Evolutionary conservation across 2,113 vertebrate species (phyloP), one percentile per base, ranked within the genome.

Genomic region (Scopus umbretta): DNA sequence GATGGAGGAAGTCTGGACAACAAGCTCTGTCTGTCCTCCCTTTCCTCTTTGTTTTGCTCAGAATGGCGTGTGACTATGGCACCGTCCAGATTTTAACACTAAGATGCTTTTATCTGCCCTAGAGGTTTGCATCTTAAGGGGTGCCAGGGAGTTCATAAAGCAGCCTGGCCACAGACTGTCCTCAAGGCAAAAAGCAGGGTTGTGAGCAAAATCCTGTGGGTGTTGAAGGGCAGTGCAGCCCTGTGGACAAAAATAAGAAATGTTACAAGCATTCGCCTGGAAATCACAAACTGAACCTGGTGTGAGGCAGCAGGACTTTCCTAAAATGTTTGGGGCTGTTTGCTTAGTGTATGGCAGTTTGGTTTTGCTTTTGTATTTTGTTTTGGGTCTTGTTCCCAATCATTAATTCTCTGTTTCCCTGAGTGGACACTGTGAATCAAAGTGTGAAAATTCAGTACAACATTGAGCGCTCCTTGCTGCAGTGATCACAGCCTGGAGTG

Each of bases 31-130:
- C 49, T 61, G 19, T 78, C 22, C 17, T 73, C 40, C 38, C 9
- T 62, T 79, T 96, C 30, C 40, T 70, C 43, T 79, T 55, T 83
- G 2, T 56, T 91, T 91, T 43, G 7, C 23, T 86, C 42, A 75
- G 65, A 27, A 68, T 5, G 2, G 56, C 0, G 0, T 4, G 0
- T 74, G 75, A 61, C 68, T 72, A 3, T 78, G 52, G 23, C 52
- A 65, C 2, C 1, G 19, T 52, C 56, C 4, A 2, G 16, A 52
- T 79, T 84, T 81, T 82, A 85, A 45, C 1, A 3, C 19, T 63
- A 8, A 29, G 6, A 55, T 68, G 73, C 29, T 61, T 78, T 86
- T 61, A 13, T 76, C 72, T 92, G 25, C 40, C 30, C 15, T 36
- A 36, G 34, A 49, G 34, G 34, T 89, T 87, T 63, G 34, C 12